Percentiles rank a stretch among this genome's conserved stretches.
These are phyloP conservation scores for Pygocentrus nattereri DNA, from an alignment of 2,797 vertebrate species.

Conservation along the genomic window DNA sequence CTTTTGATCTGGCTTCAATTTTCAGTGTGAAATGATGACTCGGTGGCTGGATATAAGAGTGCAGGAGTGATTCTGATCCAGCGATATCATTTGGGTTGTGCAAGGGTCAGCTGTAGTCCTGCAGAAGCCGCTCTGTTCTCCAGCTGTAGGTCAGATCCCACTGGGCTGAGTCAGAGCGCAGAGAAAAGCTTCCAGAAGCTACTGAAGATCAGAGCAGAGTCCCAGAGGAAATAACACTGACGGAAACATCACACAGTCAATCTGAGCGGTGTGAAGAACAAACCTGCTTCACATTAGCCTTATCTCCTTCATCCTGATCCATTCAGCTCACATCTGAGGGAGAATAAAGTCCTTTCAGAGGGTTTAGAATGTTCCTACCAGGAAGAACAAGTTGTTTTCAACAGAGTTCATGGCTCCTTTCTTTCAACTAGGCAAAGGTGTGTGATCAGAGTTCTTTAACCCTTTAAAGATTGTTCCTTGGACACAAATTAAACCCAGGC, in stretches of 20 bases:
- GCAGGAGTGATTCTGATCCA: neutral
- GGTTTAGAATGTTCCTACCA: neutral
- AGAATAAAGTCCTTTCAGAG: conserved; percentile 52
- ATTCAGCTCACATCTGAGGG: neutral
- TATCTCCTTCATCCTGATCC: neutral
- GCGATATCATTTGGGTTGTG: neutral
- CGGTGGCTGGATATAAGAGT: neutral
- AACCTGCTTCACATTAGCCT: neutral
- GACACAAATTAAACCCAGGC: neutral
- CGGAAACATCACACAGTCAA: conserved; percentile 42
- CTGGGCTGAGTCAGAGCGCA: conserved; percentile 31
- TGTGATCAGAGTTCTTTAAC: neutral
- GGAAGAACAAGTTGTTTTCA: neutral
- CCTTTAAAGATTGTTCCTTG: neutral
- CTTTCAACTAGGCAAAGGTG: neutral
- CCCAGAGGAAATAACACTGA: conserved; percentile 59
- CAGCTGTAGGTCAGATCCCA: conserved; percentile 32
- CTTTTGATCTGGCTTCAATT: neutral
- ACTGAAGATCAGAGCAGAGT: conserved; percentile 52
- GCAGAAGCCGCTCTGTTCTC: neutral
- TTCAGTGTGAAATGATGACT: conserved; percentile 2
- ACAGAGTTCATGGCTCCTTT: neutral
- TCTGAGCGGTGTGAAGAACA: neutral
- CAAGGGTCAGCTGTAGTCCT: neutral
- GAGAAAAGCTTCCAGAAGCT: conserved; percentile 17